Evolutionary conservation across 1,140 invertebrate genomes (phyloP).

Genomic region (Zelostemma sp.): DNA sequence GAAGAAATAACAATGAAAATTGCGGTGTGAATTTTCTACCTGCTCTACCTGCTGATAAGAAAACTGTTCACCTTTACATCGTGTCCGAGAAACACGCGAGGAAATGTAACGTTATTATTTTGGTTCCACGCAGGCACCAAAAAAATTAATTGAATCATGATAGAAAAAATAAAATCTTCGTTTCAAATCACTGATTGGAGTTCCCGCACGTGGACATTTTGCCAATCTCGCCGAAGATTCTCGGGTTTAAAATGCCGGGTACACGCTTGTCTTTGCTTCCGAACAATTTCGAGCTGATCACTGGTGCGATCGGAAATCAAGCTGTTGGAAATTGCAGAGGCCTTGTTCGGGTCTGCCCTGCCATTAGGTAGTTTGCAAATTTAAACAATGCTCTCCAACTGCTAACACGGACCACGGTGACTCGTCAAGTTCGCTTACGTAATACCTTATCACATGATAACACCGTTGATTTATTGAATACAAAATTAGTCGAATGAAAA

Average conservation of each 20-base stretch:
- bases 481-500: slow-evolving; percentile 39
- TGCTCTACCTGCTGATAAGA: too few species aligned
- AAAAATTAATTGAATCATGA: too few species aligned
- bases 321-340: slow-evolving; percentile 59
- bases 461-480: slow-evolving; percentile 37
- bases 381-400: slow-evolving; percentile 66
- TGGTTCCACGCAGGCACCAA: too few species aligned
- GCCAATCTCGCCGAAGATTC: too few species aligned
- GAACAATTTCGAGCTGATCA: slow-evolving; percentile 16
- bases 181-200: too few species aligned
- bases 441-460: slow-evolving; percentile 44
- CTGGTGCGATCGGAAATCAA: slow-evolving; percentile 52
- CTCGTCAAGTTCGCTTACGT: slow-evolving; percentile 43
- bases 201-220: too few species aligned
- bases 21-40: too few species aligned
- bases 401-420: slow-evolving; percentile 34
- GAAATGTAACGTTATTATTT: too few species aligned
- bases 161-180: too few species aligned
- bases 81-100: too few species aligned
- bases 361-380: slow-evolving; percentile 68
- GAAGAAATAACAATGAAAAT: too few species aligned
- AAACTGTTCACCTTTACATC: too few species aligned
- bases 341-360: slow-evolving; percentile 60
- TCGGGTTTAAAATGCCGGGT: neutral
- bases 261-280: slow-evolving; percentile 1